Evolutionary conservation across 2,113 vertebrate genomes (phyloP).

Genomic region (Muscicapa adusta): DNA sequence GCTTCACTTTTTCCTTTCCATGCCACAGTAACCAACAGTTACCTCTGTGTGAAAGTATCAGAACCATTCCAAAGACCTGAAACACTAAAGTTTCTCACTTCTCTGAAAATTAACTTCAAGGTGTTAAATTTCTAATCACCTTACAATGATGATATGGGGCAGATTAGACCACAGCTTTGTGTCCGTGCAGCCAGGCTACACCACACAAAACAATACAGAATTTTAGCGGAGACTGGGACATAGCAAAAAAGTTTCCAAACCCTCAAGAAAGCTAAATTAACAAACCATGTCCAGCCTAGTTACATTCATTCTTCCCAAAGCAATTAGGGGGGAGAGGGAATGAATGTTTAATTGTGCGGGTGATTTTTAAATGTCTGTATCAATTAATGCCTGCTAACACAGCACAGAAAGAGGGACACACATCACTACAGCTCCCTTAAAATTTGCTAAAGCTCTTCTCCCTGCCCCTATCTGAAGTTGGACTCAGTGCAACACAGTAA

Average conservation of each 20-base stretch:
- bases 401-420: not conserved
- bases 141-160: not conserved
- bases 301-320: slow-evolving; percentile 12
- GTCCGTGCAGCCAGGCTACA: not conserved
- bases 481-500: not conserved
- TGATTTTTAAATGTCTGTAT: not conserved
- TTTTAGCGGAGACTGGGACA: not conserved
- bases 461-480: not conserved
- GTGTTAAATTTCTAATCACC: not conserved
- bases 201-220: not conserved
- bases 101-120: not conserved
- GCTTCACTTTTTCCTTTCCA: not conserved
- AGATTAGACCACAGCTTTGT: not conserved
- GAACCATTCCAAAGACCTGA: not conserved
- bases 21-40: not conserved
- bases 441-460: not conserved
- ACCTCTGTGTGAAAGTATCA: not conserved
- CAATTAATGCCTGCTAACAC: not conserved
- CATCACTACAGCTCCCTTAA: not conserved
- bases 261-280: not conserved
- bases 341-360: not conserved
- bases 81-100: not conserved
- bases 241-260: not conserved
- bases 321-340: not conserved
- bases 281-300: not conserved